Evolutionary conservation across 2,113 vertebrate species (phyloP), one percentile per base, ranked within the genome.

Genomic region (Stigmatopora nigra): DNA sequence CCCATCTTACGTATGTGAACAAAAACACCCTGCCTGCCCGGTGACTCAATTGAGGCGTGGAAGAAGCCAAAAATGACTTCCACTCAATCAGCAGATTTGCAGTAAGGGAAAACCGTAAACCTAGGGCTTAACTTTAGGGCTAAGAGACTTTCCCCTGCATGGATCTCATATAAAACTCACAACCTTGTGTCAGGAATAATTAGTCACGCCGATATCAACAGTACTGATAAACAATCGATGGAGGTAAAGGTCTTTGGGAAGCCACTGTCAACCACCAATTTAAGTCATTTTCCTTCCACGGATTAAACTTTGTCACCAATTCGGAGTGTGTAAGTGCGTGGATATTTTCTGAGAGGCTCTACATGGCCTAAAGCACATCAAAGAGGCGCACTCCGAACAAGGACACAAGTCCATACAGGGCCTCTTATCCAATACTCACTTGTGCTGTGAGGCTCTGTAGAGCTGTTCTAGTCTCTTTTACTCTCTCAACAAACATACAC

Each of bases 341-440:
- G 60, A 44, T 71, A 64, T 75, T 67, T 67, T 58, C 44, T 66
- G 60, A 86, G 82, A 80, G 81, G 61, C 84, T 72, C 82, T 84
- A 81, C 67, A 79, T 70, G 65, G 68, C 83, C 81, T 81, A 80
- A 81, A 67, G 77, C 75, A 69, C 56, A 65, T 78, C 61, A 79
- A 80, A 63, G 78, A 83, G 72, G 76, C 61, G 41, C 73, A 64
- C 85, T 89, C 76, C 73, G 86, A 82, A 83, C 85, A 81, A 89
- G 88, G 88, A 78, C 85, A 79, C 72, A 48, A 81, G 71, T 85
- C 82, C 69, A 71, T 66, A 67, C 78, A 84, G 69, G 76, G 72
- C 76, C 84, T 75, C 84, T 88, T 80, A 77, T 68, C 78, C 19
- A 52, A 80, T 76, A 76, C 81, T 80, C 75, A 62, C 25, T 56